Conservation (phyloP, 1,140 invertebrate species). For the Pseudomyrmex pallidus region DNA sequence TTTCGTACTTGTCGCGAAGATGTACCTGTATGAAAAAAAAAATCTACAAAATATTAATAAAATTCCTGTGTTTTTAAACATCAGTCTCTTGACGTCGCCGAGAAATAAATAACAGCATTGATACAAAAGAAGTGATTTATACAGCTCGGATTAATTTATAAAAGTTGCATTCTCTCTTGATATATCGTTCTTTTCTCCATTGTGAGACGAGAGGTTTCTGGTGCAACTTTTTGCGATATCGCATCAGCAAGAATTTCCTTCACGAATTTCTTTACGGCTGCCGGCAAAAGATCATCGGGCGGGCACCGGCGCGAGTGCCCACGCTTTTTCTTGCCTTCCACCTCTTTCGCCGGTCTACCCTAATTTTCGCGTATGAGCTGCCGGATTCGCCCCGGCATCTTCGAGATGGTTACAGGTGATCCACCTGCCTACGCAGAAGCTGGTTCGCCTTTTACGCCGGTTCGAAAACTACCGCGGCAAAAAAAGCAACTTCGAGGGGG, state of each 20-base stretch:
- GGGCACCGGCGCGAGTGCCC: constrained; percentile 29
- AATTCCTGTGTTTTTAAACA: neutral
- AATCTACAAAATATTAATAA: neutral
- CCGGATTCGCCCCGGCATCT: constrained; percentile 56
- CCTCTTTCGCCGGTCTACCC: constrained; percentile 47
- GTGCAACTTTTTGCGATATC: constrained; percentile 44
- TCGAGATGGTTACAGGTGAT: constrained; percentile 51
- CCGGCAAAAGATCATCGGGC: constrained; percentile 51
- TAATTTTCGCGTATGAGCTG: constrained; percentile 62
- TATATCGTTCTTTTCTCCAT: neutral
- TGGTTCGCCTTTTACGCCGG: constrained; percentile 35
- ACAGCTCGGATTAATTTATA: constrained; percentile 19
- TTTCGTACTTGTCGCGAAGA: neutral
- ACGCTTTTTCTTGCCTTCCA: constrained; percentile 57
- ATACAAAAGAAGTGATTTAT: neutral
- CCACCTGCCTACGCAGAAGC: constrained; percentile 62
- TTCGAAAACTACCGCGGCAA: constrained; percentile 51
- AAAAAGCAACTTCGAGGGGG: constrained; percentile 18
- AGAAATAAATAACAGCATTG: constrained; percentile 3
- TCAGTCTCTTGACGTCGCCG: neutral
- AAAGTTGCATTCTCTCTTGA: constrained; percentile 10
- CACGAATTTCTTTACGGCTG: constrained; percentile 60
- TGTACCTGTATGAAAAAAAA: neutral
- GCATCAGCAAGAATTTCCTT: constrained; percentile 55
- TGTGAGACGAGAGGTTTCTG: constrained; percentile 42